Evolutionary conservation across 1,140 invertebrate species (phyloP), one percentile per base, ranked within the genome.

Genomic region (Drosophila repleta): DNA sequence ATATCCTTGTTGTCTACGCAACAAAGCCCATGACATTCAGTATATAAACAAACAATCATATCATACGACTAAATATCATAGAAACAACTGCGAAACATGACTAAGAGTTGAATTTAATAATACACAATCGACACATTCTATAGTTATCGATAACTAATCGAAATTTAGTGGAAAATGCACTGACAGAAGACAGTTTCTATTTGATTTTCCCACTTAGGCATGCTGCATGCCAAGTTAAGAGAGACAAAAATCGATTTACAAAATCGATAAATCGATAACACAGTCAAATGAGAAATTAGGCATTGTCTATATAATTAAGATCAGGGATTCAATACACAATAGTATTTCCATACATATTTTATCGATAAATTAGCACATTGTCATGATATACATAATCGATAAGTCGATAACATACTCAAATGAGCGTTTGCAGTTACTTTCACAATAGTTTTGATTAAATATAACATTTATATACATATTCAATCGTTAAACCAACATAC

Each of bases 41-140:
- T 66, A 55, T 66, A 55, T 48, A 48, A 65, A 64, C 57, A 63
- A 73, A 85, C 58, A 87, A 85, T 85, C 81, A 85, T 85, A 85
- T 85, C 81, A 85, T 82, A 70, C 55, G 67, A 82, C 56, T 58
- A 46, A 66, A 82, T 83, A 82, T 81, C 78, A 80, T 58, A 24
- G 20, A 52, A 20, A 45, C 21, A 37, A 32, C n/a, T 32, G 53
- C 53, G 45, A 39, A 49, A 43, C 20, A 55, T 26, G 57, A 32
- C 24, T 39, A 37, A 29, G 24, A 43, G 10, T 52, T 56, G 51
- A 13, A 26, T 11, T 37, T 18, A 17, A 56, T 57, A 20, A 24
- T 10, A 24, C 11, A 49, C 24, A 10, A 4, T 7, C 24, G 15
- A 58, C 15, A 48, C 66, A 20, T 46, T 17, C 57, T 26, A 53